Conservation (phyloP, 2,113 vertebrate genomes). For the Oncorhynchus kisutch region DNA sequence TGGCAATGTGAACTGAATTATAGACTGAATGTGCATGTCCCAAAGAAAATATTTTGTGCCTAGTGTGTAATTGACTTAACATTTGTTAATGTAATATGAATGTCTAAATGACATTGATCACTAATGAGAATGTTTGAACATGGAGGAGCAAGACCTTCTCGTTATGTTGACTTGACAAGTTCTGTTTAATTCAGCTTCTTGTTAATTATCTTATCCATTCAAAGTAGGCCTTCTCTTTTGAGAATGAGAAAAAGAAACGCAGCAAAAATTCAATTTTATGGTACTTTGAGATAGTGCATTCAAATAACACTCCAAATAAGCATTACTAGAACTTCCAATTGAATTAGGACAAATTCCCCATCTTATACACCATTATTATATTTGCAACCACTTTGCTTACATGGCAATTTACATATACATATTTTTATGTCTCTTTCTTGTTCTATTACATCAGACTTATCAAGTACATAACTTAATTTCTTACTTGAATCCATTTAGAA, state of each 20-base stretch:
- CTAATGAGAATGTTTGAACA: slow-evolving; percentile 24
- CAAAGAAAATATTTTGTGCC: no score
- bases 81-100: no score
- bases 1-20: no score
- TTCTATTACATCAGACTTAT: no score
- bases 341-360: slow-evolving; percentile 56
- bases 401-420: slow-evolving; percentile 46
- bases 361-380: slow-evolving; percentile 48
- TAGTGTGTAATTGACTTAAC: no score
- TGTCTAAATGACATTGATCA: no score
- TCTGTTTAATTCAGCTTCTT: slow-evolving; percentile 55
- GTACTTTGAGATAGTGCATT: slow-evolving; percentile 55
- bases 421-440: background rate
- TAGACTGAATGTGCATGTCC: no score
- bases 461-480: no score
- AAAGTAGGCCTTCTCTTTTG: slow-evolving; percentile 41
- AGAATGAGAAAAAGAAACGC: slow-evolving; percentile 47
- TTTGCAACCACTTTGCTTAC: slow-evolving; percentile 61
- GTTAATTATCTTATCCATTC: slow-evolving; percentile 58
- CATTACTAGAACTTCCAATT: slow-evolving; percentile 67
- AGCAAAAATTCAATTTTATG: slow-evolving; percentile 62
- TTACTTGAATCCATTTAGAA: no score
- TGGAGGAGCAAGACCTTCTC: slow-evolving; percentile 48
- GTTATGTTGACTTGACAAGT: slow-evolving; percentile 62
- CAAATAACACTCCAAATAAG: slow-evolving; percentile 65